These are phyloP conservation scores for Progne subis DNA, from an alignment of 2,113 vertebrate genomes.

Conservation along the genomic window DNA sequence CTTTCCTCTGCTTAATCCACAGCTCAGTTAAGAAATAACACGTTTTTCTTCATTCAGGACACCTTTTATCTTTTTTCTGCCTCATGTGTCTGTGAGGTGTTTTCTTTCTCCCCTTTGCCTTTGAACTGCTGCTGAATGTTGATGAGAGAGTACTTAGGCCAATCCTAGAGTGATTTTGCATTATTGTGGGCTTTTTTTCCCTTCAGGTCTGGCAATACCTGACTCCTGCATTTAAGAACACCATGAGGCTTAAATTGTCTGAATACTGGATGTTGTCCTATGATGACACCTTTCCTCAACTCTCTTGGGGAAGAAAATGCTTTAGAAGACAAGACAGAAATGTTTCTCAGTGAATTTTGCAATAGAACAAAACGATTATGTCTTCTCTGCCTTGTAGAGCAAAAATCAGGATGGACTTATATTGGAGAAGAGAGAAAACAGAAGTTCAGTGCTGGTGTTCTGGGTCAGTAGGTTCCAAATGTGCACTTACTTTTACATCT, in stretches of 20 bases:
- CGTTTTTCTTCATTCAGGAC: constrained; percentile 22
- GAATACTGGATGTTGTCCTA: not conserved
- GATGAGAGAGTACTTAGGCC: constrained; percentile 7
- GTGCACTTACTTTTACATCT: constrained; percentile 50
- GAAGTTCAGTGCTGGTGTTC: not conserved
- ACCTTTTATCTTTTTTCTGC: constrained; percentile 41
- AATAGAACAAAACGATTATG: not conserved
- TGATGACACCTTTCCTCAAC: not conserved
- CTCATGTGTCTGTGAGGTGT: not conserved
- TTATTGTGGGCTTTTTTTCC: not conserved
- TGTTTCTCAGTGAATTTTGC: not conserved
- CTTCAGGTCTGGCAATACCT: not conserved
- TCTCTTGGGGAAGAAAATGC: not conserved
- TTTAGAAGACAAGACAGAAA: not conserved
- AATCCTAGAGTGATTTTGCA: not conserved
- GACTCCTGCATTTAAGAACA: not conserved
- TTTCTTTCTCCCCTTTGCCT: not conserved
- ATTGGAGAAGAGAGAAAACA: not conserved
- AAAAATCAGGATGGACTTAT: not conserved
- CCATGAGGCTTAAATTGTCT: not conserved
- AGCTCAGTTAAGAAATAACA: constrained; percentile 42
- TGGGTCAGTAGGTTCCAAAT: constrained; percentile 43
- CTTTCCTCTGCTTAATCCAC: not conserved
- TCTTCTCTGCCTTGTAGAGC: not conserved
- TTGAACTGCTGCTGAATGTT: not conserved